Evolutionary conservation across 2,113 vertebrate species (phyloP).

Genomic region (Datnioides undecimradiatus): DNA sequence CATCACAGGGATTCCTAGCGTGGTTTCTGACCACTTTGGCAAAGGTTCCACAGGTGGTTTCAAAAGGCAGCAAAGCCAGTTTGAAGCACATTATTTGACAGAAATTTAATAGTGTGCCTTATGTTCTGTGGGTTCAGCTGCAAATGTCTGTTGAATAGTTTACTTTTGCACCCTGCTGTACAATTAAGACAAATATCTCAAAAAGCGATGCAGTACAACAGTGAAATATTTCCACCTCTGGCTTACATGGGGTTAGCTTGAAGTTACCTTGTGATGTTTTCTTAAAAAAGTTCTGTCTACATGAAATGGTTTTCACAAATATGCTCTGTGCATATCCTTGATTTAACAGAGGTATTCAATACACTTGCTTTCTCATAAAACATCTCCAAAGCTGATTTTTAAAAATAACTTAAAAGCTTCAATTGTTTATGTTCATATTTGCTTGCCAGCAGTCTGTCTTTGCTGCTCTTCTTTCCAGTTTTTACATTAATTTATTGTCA

Average conservation of each 20-base stretch:
- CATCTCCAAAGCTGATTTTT: background rate
- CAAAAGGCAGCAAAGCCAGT: background rate
- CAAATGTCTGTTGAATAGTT: background rate
- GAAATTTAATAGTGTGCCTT: background rate
- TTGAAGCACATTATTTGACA: background rate
- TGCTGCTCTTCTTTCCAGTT: background rate
- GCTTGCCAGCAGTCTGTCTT: background rate
- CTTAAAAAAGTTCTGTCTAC: background rate
- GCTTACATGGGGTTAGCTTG: background rate
- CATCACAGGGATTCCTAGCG: conserved; percentile 13
- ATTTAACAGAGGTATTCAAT: background rate
- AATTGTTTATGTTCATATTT: background rate
- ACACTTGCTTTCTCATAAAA: background rate
- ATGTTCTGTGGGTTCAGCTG: background rate
- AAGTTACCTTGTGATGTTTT: background rate
- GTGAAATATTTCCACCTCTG: background rate
- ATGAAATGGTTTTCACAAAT: background rate
- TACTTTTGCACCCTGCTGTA: background rate
- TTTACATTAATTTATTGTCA: background rate
- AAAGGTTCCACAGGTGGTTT: conserved; percentile 20
- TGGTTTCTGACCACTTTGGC: conserved; percentile 9
- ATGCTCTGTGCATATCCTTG: background rate
- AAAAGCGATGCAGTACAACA: background rate
- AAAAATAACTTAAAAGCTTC: too few relatives aligned
- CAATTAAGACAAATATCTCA: background rate